phyloP scores from a whole-genome alignment of 2,888 invertebrate species.

The Drosophila yooni region DNA sequence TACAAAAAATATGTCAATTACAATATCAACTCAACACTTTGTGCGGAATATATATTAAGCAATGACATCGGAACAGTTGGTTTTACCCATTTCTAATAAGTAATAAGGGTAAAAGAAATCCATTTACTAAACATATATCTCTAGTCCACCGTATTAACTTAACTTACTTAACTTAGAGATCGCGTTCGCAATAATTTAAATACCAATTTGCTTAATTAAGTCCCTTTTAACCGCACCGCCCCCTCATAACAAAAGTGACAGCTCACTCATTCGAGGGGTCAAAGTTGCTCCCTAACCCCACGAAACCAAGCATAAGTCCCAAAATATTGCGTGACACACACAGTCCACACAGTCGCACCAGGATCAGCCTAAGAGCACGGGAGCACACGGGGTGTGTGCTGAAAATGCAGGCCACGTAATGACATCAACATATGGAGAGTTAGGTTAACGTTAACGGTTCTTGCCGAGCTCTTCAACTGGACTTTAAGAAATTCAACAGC shows the following conservation, averaged over 20 bases:
- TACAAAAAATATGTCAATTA: background rate
- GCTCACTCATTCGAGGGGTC: conserved; percentile 49
- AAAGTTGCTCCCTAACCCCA: conserved; percentile 4
- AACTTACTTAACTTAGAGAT: conserved; percentile 46
- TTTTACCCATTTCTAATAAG: background rate
- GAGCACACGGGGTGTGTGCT: background rate
- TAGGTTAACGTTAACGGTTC: conserved; percentile 27
- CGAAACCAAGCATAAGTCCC: conserved; percentile 40
- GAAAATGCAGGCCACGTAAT: conserved; percentile 55
- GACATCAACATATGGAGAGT: conserved; percentile 66
- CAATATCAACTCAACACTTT: background rate
- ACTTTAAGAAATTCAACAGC: conserved; percentile 30
- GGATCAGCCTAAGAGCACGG: background rate
- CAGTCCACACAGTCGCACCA: conserved; percentile 3
- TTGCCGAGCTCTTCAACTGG: conserved; percentile 13
- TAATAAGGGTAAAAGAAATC: background rate
- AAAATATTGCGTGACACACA: conserved; percentile 76
- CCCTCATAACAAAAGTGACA: conserved; percentile 40
- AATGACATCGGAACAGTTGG: background rate
- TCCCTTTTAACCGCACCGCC: conserved; percentile 60
- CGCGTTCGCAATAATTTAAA: conserved; percentile 59
- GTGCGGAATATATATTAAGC: background rate
- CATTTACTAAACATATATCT: conserved; percentile 3
- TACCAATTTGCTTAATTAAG: conserved; percentile 78
- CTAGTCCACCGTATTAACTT: background rate